These are phyloP conservation scores for Trachemys scripta DNA, from an alignment of 2,113 vertebrate species.

Conservation along the genomic window DNA sequence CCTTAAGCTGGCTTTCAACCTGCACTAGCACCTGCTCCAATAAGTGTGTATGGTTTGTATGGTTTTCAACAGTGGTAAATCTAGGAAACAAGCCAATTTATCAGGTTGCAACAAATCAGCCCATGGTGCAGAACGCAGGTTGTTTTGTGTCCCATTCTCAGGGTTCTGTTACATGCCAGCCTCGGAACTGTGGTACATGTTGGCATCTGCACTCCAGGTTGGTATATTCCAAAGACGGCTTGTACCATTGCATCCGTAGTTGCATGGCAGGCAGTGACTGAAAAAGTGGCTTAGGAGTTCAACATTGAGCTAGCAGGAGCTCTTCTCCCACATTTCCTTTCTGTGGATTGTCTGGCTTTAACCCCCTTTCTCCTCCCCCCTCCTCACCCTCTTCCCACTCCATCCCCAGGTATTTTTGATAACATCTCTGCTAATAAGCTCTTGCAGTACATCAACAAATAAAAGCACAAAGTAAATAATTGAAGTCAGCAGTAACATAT, in stretches of 20 bases:
- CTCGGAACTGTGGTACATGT: slow-evolving; percentile 3
- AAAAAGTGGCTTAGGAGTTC: neutral
- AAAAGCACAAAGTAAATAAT: slow-evolving; percentile 69
- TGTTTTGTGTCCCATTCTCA: neutral
- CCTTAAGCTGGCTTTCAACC: neutral
- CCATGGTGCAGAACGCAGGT: neutral
- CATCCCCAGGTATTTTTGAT: slow-evolving; percentile 56
- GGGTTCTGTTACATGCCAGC: slow-evolving; percentile 22
- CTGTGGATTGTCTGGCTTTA: neutral
- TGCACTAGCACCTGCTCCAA: neutral
- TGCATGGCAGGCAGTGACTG: slow-evolving; percentile 15
- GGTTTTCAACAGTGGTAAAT: neutral
- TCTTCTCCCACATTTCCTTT: neutral
- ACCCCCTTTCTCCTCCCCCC: neutral
- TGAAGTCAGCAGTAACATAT: slow-evolving; percentile 58
- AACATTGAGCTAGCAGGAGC: neutral
- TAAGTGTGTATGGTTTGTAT: neutral
- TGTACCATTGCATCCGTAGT: slow-evolving; percentile 18
- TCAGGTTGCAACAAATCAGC: neutral
- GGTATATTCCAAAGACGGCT: neutral
- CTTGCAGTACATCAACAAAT: slow-evolving; percentile 46
- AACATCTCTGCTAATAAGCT: slow-evolving; percentile 47
- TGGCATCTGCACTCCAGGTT: slow-evolving; percentile 21
- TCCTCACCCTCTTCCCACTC: neutral
- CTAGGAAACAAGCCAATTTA: neutral